These are phyloP conservation scores for Polia nebulosa DNA, from an alignment of 2,888 invertebrate species.

Conservation along the genomic window DNA sequence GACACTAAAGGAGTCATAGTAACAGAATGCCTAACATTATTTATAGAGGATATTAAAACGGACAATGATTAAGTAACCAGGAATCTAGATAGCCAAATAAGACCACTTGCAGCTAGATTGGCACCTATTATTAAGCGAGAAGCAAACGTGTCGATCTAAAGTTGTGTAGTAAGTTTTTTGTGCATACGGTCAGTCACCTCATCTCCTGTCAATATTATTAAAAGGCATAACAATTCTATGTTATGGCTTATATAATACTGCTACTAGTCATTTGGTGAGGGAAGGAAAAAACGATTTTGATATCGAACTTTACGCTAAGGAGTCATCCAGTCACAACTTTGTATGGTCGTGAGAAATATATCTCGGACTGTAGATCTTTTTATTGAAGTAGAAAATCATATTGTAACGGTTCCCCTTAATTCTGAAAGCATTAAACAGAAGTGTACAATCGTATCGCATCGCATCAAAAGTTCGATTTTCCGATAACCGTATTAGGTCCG, in stretches of 20 bases:
- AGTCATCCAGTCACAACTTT: constrained; percentile 16
- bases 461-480: constrained; percentile 39
- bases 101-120: constrained; percentile 54
- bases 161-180: constrained; percentile 70
- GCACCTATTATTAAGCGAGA: constrained; percentile 55
- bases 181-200: constrained; percentile 72
- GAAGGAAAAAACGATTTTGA: constrained; percentile 16
- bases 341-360: constrained; percentile 18
- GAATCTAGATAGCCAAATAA: constrained; percentile 61
- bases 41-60: constrained; percentile 38
- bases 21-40: constrained; percentile 28
- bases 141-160: constrained; percentile 52
- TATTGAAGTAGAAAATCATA: constrained; percentile 11
- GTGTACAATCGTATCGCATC: constrained; percentile 33
- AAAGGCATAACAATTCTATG: constrained; percentile 66
- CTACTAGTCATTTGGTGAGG: constrained; percentile 25
- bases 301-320: constrained; percentile 11
- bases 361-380: constrained; percentile 5
- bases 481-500: constrained; percentile 49
- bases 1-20: constrained; percentile 16
- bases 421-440: constrained; percentile 16
- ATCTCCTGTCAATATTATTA: constrained; percentile 68
- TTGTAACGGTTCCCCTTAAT: constrained; percentile 28
- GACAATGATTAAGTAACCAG: constrained; percentile 59
- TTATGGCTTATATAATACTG: constrained; percentile 36